Base-by-base conservation (phyloP, 2,797 vertebrate species). In the Rhabdophis nuchalis region DNA sequence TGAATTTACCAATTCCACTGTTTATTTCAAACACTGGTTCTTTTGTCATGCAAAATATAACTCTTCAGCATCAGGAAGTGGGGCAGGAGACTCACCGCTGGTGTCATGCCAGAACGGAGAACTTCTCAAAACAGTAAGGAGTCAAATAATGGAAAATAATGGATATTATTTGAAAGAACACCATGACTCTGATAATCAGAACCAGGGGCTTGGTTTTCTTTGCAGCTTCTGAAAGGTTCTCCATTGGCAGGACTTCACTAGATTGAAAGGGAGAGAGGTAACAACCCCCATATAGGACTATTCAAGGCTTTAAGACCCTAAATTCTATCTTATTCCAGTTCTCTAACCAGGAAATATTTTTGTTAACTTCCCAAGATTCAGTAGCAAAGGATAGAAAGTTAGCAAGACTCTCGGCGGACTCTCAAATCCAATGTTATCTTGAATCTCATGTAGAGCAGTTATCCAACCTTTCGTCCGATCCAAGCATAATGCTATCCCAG, bases 21-120 rank as follows among this genome's bases (percentile, higher is more conserved):
- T 88, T 88, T 64, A 54, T 90, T 90, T 92, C 36, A 72, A 87
- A 90, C 82, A 87, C 68, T 88, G 68, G 29, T 50, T 90, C 92
- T 91, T 91, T 85, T 85, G 57, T 61, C 54, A 88, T 85, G 86
- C 86, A 88, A 90, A 93, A 87, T 90, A 82, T 85, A 7, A 50
- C 89, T 90, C 18, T 87, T 77, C 90, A 54, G 46, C 86, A 88
- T 64, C 89, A 77, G 68, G 92, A 93, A 93, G 90, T 91, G 56
- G 86, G 32, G 88, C 5, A 32, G 86, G 86, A 91, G 72, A 46
- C 90, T 85, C 64, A 54, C 56, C 64, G 68, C 32, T 88, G 85
- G 27, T 61, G 41, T 46, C 10, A 12, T 91, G 56, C 89, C 89
- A 91, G 68, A 56, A 86, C 58, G 86, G 16, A 89, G 46, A 50